Evolutionary conservation across 1,140 invertebrate genomes (phyloP), one percentile per base, ranked within the genome.

Genomic region (Bombus vancouverensis): DNA sequence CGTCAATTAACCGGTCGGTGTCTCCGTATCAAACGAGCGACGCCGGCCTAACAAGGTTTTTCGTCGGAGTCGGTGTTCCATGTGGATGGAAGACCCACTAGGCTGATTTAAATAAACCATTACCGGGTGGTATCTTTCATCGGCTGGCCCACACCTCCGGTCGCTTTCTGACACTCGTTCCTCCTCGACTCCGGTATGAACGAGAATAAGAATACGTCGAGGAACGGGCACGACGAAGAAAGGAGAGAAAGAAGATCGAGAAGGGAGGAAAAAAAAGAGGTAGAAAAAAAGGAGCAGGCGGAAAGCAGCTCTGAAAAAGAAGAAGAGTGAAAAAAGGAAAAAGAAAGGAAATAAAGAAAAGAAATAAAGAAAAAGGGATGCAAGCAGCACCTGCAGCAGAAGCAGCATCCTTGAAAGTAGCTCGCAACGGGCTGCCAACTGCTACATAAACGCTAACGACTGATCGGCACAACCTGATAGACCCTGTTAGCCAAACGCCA

Each of bases 31-130:
- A 90, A 89, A 89, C 88, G 88, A 71, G 53, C 74, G 74, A 76
- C 79, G 84, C 82, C 81, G 86, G 53, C 59, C 83, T 91, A 92
- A 91, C 89, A 91, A 92, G 91, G 80, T 88, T 92, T 90, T 92
- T 89, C 88, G 87, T 86, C 70, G 79, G 70, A 70, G 78, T 70
- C 65, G 72, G 53, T 37, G 32, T 32, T 32, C 32, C 32, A 32
- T 32, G 32, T 32, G 32, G 32, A 65, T 59, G 79, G 74, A 86
- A 62, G 79, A n/a, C 68, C 39, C 39, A 85, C 44, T 76, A 83
- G 83, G 79, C 90, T 90, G 91, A 92, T 92, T 92, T 92, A 92
- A 92, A 92, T 92, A 92, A 92, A 92, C 91, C 90, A 92, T 92
- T 92, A 92, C 91, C 90, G 91, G 90, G 88, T 91, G 91, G 87